Evolutionary conservation across 2,113 vertebrate species (phyloP).

Genomic region (Cyphomyrus discorhynchus): DNA sequence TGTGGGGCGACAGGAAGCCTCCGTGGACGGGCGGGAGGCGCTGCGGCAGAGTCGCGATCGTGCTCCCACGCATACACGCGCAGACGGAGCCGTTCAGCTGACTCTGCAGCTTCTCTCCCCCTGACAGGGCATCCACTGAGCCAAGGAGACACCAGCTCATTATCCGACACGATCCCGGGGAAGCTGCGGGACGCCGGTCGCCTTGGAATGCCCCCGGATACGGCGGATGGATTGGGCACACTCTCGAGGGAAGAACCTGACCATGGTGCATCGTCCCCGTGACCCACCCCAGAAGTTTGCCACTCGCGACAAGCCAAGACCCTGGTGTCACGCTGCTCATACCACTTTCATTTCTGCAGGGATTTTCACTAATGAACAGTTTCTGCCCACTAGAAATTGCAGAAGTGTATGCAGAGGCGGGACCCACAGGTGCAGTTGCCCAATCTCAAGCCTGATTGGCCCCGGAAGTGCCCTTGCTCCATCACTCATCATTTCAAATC

Average conservation of each 20-base stretch:
- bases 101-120: slow-evolving; percentile 59
- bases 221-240: not conserved
- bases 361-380: not conserved
- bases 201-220: not conserved
- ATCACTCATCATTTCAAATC: not conserved
- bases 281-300: not conserved
- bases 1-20: slow-evolving; percentile 50
- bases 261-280: not conserved
- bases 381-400: not conserved
- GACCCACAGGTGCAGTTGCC: not conserved
- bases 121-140: slow-evolving; percentile 60
- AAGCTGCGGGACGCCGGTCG: slow-evolving; percentile 44
- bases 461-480: not conserved
- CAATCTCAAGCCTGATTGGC: not conserved
- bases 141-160: slow-evolving; percentile 66
- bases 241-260: not conserved
- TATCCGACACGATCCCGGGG: slow-evolving; percentile 59
- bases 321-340: not conserved
- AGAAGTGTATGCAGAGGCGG: not conserved
- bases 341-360: not conserved
- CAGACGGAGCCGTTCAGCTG: slow-evolving; percentile 63
- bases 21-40: slow-evolving; percentile 54
- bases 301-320: not conserved
- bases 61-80: slow-evolving; percentile 37
- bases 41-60: slow-evolving; percentile 36